phyloP scores from a whole-genome alignment of 2,113 vertebrate genomes.

The Serinus canaria region DNA sequence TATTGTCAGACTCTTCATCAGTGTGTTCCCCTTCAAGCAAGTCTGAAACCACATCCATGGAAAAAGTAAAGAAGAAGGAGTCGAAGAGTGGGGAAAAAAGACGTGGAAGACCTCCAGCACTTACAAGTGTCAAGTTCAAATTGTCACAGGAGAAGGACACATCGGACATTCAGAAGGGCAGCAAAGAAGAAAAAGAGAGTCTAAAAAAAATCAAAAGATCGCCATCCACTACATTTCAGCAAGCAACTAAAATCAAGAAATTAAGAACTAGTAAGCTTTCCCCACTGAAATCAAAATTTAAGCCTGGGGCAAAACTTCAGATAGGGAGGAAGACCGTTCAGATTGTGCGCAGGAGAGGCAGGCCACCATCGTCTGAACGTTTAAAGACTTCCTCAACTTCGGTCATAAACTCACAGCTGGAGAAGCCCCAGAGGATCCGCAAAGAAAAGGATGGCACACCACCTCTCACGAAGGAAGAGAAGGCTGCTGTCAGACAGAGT shows the following conservation, averaged over 20 bases:
- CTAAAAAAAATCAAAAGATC: conserved; percentile 86
- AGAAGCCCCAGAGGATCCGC: conserved; percentile 82
- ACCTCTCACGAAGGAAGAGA: conserved; percentile 74
- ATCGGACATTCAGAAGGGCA: conserved; percentile 70
- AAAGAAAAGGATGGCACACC: conserved; percentile 80
- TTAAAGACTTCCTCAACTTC: conserved; percentile 80
- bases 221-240: conserved; percentile 78
- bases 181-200: conserved; percentile 81
- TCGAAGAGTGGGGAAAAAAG: conserved; percentile 84
- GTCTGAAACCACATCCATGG: conserved; percentile 80
- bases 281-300: conserved; percentile 92
- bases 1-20: conserved; percentile 71
- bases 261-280: conserved; percentile 87
- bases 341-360: conserved; percentile 86
- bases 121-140: conserved; percentile 82
- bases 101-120: conserved; percentile 90
- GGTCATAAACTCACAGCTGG: conserved; percentile 77
- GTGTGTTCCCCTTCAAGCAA: conserved; percentile 77
- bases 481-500: conserved; percentile 86
- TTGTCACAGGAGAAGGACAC: conserved; percentile 73
- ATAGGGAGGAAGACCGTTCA: conserved; percentile 83
- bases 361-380: conserved; percentile 90
- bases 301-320: conserved; percentile 79
- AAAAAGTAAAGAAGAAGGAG: conserved; percentile 86
- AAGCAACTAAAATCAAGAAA: conserved; percentile 89